Evolutionary conservation across 2,797 vertebrate species (phyloP).

Genomic region (Lepus oiostolus): DNA sequence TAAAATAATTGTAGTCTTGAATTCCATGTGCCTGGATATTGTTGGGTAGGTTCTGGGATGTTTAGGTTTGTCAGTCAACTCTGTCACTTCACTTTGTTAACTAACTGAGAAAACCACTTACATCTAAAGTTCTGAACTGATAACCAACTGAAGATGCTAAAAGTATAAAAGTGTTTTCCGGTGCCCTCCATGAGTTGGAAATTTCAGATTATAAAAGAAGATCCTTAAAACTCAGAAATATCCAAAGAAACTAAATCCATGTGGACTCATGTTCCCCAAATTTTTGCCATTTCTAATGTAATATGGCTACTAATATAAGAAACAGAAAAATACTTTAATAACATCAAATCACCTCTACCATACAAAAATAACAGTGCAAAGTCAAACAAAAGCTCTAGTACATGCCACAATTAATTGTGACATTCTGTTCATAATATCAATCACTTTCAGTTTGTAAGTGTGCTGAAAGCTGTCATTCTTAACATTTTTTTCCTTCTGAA

Average conservation of each 20-base stretch:
- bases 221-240: constrained; percentile 80
- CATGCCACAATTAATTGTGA: constrained; percentile 38
- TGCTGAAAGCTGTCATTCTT: constrained; percentile 49
- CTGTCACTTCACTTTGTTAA: constrained; percentile 44
- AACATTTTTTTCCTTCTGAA: background rate
- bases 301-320: constrained; percentile 73
- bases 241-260: constrained; percentile 81
- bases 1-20: constrained; percentile 47
- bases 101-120: constrained; percentile 54
- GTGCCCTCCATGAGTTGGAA: constrained; percentile 15
- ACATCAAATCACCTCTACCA: constrained; percentile 79
- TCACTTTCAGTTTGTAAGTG: constrained; percentile 7
- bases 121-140: constrained; percentile 64
- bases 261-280: constrained; percentile 55
- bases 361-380: constrained; percentile 56
- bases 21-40: constrained; percentile 31
- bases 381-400: constrained; percentile 53
- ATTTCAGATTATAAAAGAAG: constrained; percentile 79
- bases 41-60: constrained; percentile 14
- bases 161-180: constrained; percentile 65
- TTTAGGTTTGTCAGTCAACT: background rate
- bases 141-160: constrained; percentile 60
- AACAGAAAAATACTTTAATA: constrained; percentile 78
- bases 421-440: background rate
- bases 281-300: constrained; percentile 73